These are phyloP conservation scores for Pseudomugil tenellus DNA, from an alignment of 2,797 vertebrate genomes.

Conservation along the genomic window DNA sequence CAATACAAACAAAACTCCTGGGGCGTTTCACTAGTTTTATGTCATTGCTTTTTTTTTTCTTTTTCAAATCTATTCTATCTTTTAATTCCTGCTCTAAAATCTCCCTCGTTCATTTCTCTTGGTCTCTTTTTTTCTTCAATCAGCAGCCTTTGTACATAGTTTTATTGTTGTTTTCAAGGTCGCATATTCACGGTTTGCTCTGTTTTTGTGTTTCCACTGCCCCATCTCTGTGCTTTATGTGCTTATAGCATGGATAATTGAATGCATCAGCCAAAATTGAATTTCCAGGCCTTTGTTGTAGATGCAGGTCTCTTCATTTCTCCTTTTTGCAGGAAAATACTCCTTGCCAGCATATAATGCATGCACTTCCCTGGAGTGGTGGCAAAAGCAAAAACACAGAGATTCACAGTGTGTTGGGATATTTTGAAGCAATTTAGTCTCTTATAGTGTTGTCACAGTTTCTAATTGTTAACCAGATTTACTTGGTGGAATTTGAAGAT, in stretches of 20 bases:
- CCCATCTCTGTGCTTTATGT: constrained; percentile 36
- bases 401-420: constrained; percentile 23
- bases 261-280: constrained; percentile 58
- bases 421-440: constrained; percentile 17
- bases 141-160: constrained; percentile 28
- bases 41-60: constrained; percentile 1
- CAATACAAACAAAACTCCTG: constrained; percentile 33
- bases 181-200: constrained; percentile 15
- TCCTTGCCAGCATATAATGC: constrained; percentile 17
- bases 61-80: constrained; percentile 24
- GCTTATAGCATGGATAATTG: constrained; percentile 42
- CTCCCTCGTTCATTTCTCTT: not conserved
- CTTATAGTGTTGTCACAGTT: constrained; percentile 7
- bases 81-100: constrained; percentile 13
- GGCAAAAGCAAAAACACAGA: constrained; percentile 41
- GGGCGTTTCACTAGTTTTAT: constrained; percentile 24
- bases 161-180: constrained; percentile 43
- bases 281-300: constrained; percentile 57
- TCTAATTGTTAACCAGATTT: constrained; percentile 6
- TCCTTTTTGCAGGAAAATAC: constrained; percentile 38
- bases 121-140: constrained; percentile 9
- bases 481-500: constrained; percentile 1
- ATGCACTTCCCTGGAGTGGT: constrained; percentile 29
- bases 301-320: constrained; percentile 37
- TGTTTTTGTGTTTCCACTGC: constrained; percentile 24